These are phyloP conservation scores for Hylia prasina DNA, from an alignment of 2,113 vertebrate genomes.

Conservation along the genomic window DNA sequence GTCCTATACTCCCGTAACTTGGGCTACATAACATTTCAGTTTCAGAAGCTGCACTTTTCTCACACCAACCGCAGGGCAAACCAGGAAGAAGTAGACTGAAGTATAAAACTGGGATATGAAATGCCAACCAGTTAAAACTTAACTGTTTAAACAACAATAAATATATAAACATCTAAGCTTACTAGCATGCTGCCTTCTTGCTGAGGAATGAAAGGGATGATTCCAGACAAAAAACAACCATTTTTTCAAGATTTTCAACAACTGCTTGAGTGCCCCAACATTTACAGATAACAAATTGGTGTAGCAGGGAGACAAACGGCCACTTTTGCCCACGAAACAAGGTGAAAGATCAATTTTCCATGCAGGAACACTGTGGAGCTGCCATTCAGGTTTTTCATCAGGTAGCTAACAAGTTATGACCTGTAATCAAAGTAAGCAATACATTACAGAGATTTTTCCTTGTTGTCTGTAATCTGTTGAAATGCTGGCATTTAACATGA, in stretches of 20 bases:
- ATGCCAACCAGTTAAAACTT: fast-evolving
- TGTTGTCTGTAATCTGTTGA: background rate
- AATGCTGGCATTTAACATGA: background rate
- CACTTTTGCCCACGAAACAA: background rate
- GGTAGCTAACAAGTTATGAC: conserved; percentile 1
- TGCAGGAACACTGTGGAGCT: background rate
- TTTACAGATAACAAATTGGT: background rate
- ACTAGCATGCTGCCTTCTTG: background rate
- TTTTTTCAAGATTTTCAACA: background rate
- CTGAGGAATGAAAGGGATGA: background rate
- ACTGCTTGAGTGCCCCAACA: background rate
- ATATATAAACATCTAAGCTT: background rate
- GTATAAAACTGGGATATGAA: background rate
- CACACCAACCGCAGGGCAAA: background rate
- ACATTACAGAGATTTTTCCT: background rate
- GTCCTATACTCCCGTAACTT: background rate
- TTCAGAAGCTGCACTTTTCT: background rate
- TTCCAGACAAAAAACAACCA: background rate
- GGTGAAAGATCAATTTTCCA: background rate
- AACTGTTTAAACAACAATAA: background rate
- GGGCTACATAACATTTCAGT: background rate
- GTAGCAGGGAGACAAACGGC: background rate
- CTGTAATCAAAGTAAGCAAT: background rate
- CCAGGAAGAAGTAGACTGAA: background rate
- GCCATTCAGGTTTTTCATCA: background rate